These are phyloP conservation scores for Romanogobio albipinnatus DNA, from an alignment of 2,113 vertebrate species.

Conservation along the genomic window DNA sequence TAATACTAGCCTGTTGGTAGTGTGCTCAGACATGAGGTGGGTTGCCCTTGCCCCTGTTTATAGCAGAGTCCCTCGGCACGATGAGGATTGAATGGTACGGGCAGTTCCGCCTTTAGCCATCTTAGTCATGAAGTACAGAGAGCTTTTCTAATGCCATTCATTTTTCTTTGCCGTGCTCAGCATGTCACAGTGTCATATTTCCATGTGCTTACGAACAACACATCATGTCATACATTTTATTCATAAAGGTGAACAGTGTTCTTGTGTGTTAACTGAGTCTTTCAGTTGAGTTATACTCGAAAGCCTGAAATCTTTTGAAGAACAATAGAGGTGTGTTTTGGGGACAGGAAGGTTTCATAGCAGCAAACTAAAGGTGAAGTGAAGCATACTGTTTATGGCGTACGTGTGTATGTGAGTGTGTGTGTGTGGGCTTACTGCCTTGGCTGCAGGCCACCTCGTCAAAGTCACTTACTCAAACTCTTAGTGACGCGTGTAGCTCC, in stretches of 20 bases:
- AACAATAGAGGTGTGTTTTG: conserved; percentile 31
- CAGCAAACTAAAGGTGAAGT: conserved; percentile 56
- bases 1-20: neutral
- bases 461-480: conserved; percentile 72
- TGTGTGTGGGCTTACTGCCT: conserved; percentile 57
- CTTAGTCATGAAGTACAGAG: neutral
- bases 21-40: neutral
- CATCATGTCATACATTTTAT: conserved; percentile 32
- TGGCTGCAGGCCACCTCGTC: conserved; percentile 70
- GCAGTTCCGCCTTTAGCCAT: conserved; percentile 6
- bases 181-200: conserved; percentile 19
- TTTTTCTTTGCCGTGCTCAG: neutral
- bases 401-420: conserved; percentile 62
- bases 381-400: conserved; percentile 59
- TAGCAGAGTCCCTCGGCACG: neutral
- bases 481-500: conserved; percentile 65
- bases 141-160: conserved; percentile 16
- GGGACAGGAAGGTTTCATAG: conserved; percentile 20
- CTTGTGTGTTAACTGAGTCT: neutral
- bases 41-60: conserved; percentile 26
- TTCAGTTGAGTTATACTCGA: neutral
- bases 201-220: neutral
- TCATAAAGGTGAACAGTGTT: conserved; percentile 12
- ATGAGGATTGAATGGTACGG: neutral
- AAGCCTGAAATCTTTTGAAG: conserved; percentile 17